Conservation (phyloP, 2,888 invertebrate species). For the Sarcophaga variegata region DNA sequence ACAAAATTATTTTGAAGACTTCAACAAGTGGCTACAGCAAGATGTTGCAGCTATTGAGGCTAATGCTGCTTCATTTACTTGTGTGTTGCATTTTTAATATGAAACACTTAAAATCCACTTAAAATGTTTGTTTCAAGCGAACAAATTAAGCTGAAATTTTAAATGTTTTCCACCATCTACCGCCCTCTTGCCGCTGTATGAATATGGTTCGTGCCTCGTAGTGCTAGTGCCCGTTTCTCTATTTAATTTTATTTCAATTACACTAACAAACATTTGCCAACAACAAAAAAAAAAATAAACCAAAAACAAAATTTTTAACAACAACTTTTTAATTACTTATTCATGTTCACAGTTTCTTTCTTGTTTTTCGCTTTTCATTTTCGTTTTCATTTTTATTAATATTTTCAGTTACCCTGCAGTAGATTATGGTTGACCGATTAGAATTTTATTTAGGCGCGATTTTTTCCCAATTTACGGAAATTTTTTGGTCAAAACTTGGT, state of each 20-base stretch:
- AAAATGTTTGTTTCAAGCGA: constrained; percentile 56
- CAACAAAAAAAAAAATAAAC: constrained; percentile 26
- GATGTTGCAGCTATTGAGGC: constrained; percentile 12
- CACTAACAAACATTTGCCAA: constrained; percentile 57
- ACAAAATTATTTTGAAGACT: not conserved
- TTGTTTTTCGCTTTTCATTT: not conserved
- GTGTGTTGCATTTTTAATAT: constrained; percentile 40
- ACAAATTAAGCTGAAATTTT: constrained; percentile 54
- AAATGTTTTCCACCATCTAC: constrained; percentile 21
- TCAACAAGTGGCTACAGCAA: constrained; percentile 42
- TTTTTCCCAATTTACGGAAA: too few species aligned
- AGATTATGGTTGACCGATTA: not conserved
- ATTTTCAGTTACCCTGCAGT: not conserved
- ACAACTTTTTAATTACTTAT: constrained; percentile 73
- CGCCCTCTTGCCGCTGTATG: not conserved
- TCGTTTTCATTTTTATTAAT: not conserved
- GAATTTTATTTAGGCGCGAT: too few species aligned
- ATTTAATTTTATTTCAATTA: constrained; percentile 71
- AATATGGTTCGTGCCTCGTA: not conserved
- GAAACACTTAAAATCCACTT: constrained; percentile 56
- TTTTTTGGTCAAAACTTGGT: too few species aligned
- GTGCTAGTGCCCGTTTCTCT: constrained; percentile 20
- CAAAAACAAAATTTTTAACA: constrained; percentile 68
- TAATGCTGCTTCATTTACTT: constrained; percentile 5
- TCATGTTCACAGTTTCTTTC: constrained; percentile 67